Base-by-base conservation (phyloP, 2,113 vertebrate species). In the Passer domesticus region DNA sequence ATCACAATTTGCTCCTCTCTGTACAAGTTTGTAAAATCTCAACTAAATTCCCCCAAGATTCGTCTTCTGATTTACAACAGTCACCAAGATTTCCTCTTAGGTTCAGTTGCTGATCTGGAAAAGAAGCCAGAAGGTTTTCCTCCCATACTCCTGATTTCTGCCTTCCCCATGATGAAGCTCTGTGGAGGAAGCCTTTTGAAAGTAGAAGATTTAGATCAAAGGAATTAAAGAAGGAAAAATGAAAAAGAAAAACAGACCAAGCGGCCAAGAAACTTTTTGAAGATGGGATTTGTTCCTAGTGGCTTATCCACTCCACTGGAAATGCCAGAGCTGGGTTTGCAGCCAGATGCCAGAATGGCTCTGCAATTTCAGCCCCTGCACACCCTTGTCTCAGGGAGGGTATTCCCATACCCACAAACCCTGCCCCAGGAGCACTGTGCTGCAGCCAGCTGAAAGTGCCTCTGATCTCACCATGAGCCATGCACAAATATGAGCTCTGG, bases 341-440 rank as follows among this genome's bases (percentile, higher is more conserved):
- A 73, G 66, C 24, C n/a, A 14, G 27, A 31, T 6, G 15, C 30
- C 50, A 73, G 35, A 58, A 39, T 1, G 25, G 31, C 11, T 90
- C 52, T 20, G 18, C 41, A 52, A 6, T 20, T 64, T 24, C 43
- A 76, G 67, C 28, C 56, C 41, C 25, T 58, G 37, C n/a, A 41
- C 13, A 31, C 2, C 11, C 28, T 35, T 59, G 10, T 17, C 24
- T 68, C 50, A 21, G 50, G 12, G 8, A 23, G 37, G 8, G 10
- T 3, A 6, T 37, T 73, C n/a, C 64, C 49, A 22, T 2, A 43
- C 0, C 37, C 63, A 21, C 5, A 13, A 1, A 1, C 30, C 43
- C 66, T 55, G 30, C 7, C 55, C 46, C 74, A 50, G 73, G 33
- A 74, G 18, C 15, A 7, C 17, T 0, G 0, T 27, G 46, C 64